Conservation (phyloP, 2,888 invertebrate species). For the Lymantria dispar region DNA sequence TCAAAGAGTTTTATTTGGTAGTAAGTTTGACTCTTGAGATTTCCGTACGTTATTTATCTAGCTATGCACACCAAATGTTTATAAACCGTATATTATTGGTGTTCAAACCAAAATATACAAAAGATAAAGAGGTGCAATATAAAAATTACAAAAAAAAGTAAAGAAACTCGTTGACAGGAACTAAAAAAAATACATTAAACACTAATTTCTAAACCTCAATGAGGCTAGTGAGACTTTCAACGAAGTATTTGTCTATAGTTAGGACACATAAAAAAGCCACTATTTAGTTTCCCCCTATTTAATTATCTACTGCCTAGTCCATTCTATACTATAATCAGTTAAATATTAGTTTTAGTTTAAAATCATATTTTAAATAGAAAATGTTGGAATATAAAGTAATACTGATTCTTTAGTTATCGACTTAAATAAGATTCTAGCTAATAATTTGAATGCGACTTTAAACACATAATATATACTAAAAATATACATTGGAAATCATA, state of each 20-base stretch:
- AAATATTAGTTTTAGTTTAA: constrained; percentile 51
- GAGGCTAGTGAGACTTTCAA: constrained; percentile 7
- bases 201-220: constrained; percentile 33
- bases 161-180: constrained; percentile 48
- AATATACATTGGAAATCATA: too few relatives aligned
- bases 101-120: constrained; percentile 58
- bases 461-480: too few relatives aligned
- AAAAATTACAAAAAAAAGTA: constrained; percentile 39
- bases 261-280: constrained; percentile 59
- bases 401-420: constrained; percentile 14
- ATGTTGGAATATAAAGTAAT: constrained; percentile 28
- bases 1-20: constrained; percentile 54
- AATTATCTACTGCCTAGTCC: constrained; percentile 71
- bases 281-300: constrained; percentile 62
- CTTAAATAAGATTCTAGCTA: too few relatives aligned
- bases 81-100: constrained; percentile 40
- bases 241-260: constrained; percentile 13
- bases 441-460: too few relatives aligned
- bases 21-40: constrained; percentile 31
- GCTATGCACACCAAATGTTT: constrained; percentile 43
- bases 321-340: constrained; percentile 67
- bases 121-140: constrained; percentile 45
- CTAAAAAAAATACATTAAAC: constrained; percentile 36
- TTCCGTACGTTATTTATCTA: constrained; percentile 31
- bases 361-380: constrained; percentile 34